Evolutionary conservation across 2,888 invertebrate species (phyloP), one percentile per base, ranked within the genome.

Genomic region (Hybos culiciformis): DNA sequence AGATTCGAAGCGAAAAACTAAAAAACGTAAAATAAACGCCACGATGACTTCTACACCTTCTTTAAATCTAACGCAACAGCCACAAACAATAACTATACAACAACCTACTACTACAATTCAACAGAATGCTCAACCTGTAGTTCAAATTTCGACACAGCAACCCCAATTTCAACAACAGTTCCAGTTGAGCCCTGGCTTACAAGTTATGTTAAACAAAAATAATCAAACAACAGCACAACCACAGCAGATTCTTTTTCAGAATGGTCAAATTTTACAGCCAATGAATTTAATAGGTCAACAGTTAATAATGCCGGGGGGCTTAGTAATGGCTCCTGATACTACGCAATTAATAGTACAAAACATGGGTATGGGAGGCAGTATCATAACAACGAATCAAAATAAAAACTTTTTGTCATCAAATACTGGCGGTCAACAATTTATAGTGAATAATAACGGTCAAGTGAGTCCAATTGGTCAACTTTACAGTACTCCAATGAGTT

Each of bases 311-410:
- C 86, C 86, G 11, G 84, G 86, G 51, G 82, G 86, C 1, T 79
- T 87, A 78, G 81, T 88, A 1, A 83, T 87, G 82, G 78, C 84
- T 0, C 79, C 85, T 1, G 81, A 80, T 21, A 78, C 85, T 1
- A 82, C 85, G 0, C 70, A 87, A 37, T 56, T 78, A 32, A 85
- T 86, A 56, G 70, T 86, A 48, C 85, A 85, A 56, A 85, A 85
- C 47, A 82, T 85, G 1, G 75, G 80, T 46, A 64, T 75, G 1
- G 74, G 78, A 5, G 67, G 68, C 2, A 78, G 80, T 56, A 78
- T 85, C 46, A 58, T 80, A 21, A 73, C 76, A 26, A 54, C 63
- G 3, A 75, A 78, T 4, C 77, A 80, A 53, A 78, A 77, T 23
- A 83, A 82, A 59, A 77, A 83, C 54, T 83, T 83, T 54, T 65